Percentiles rank a stretch among this genome's conserved stretches.
Evolutionary conservation across 2,113 vertebrate genomes (phyloP).

Genomic region (Bos indicus): DNA sequence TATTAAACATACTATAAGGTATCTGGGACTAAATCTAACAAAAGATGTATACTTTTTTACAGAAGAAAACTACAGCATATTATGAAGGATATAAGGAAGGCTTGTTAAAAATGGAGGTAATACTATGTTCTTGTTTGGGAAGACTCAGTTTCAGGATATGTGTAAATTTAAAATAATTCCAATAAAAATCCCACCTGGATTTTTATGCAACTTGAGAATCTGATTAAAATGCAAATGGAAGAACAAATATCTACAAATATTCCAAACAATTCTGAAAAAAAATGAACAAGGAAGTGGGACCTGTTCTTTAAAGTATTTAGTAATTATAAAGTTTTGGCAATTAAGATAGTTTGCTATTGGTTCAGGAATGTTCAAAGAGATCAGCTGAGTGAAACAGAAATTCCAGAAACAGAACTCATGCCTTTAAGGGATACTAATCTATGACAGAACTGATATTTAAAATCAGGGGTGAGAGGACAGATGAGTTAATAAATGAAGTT

Average conservation of each 20-base stretch:
- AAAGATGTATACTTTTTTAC: not conserved
- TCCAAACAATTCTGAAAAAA: not conserved
- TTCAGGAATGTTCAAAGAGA: not conserved
- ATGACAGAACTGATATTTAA: not conserved
- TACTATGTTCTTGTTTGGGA: not conserved
- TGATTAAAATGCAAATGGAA: not conserved
- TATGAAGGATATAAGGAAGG: not conserved
- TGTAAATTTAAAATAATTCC: not conserved
- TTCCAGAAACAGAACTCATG: not conserved
- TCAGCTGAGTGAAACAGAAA: not conserved
- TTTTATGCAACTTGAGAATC: not conserved
- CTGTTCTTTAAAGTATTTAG: not conserved
- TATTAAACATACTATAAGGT: not conserved
- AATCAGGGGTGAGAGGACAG: not conserved
- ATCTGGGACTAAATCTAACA: not conserved
- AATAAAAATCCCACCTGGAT: not conserved
- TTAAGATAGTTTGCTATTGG: not conserved
- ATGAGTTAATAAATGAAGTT: not conserved
- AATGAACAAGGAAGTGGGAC: not conserved
- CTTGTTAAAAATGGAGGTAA: not conserved
- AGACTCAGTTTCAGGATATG: not conserved
- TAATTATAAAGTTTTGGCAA: not conserved
- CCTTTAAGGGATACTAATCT: not conserved
- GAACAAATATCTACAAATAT: not conserved
- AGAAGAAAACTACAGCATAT: not conserved